A percentile compares a stretch with the other conserved stretches of the same genome.
phyloP scores from a whole-genome alignment of 92 coral and sea anemone species.

The Actinostola sp. region DNA sequence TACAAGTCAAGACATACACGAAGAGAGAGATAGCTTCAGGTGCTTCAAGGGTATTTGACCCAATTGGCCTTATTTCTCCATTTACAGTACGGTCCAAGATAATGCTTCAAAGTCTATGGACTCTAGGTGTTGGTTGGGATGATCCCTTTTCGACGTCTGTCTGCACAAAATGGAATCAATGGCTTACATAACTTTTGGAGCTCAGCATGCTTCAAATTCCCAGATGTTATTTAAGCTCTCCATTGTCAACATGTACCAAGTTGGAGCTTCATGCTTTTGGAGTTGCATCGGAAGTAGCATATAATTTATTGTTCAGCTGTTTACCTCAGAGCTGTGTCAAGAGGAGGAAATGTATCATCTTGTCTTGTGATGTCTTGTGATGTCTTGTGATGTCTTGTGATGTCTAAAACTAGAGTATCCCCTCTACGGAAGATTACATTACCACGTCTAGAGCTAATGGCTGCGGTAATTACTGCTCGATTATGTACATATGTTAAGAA shows the following conservation, averaged over 20 bases:
- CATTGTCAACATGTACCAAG: too few relatives aligned
- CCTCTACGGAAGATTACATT: slow-evolving; percentile 42
- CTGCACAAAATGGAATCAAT: slow-evolving; percentile 24
- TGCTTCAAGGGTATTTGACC: slow-evolving; percentile 38
- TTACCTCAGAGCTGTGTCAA: slow-evolving; percentile 36
- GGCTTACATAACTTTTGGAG: too few relatives aligned
- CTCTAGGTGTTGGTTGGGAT: slow-evolving; percentile 40
- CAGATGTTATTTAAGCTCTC: too few relatives aligned
- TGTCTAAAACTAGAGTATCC: slow-evolving; percentile 42
- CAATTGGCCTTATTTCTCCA: slow-evolving; percentile 44
- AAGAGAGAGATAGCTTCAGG: too few relatives aligned
- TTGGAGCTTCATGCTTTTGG: slow-evolving; percentile 59
- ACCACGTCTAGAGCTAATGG: slow-evolving; percentile 40
- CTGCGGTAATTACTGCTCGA: too few relatives aligned
- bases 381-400: slow-evolving; percentile 38
- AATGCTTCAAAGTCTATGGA: too few relatives aligned
- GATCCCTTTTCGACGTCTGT: slow-evolving; percentile 20
- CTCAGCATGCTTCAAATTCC: too few relatives aligned
- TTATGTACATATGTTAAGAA: too few relatives aligned
- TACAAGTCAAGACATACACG: too few relatives aligned
- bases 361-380: too few relatives aligned
- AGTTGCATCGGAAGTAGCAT: slow-evolving; percentile 48
- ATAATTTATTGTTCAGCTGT: slow-evolving; percentile 54
- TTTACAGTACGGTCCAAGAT: too few relatives aligned
- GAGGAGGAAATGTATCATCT: slow-evolving; percentile 21